Base-by-base conservation (phyloP, 2,888 invertebrate genomes). In the Tetragonula carbonaria region DNA sequence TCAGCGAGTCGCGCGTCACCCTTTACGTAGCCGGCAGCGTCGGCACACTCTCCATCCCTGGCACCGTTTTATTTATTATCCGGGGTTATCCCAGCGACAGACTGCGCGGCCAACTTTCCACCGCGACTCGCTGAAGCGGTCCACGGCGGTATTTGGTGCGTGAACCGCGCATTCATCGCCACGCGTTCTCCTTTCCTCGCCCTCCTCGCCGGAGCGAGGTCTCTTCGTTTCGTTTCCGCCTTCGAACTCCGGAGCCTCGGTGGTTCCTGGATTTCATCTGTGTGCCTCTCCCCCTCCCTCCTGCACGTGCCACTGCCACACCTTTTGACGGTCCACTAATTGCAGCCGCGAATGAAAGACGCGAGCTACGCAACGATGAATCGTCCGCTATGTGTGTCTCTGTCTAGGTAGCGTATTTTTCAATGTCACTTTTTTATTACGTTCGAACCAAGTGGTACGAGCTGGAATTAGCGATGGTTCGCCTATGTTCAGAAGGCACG, bases 141-240 rank as follows among this genome's bases (percentile, higher is more conserved):
- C 83, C 80, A 14, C 81, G 86, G 86, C 84, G 88, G 86, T 89
- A 91, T 90, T 85, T 91, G 90, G 92, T 91, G 92, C 92, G 91
- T 90, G 91, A 92, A 92, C 86, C 88, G 86, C 88, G 90, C 90
- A 92, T 92, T 92, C 90, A 92, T 91, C 87, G 83, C 86, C 83
- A 86, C 71, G 65, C 57, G 21, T 63, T 45, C 76, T 66, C 59
- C 45, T 45, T 45, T 33, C n/a, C 65, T 62, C 65, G 21, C 65
- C 38, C 65, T 33, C 59, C 33, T n/a, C 55, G 21, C 63, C 14
- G 18, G 21, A 59, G 28, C 4, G 16, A 13, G 23, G 38, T 18
- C 11, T 4, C 57, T 53, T 38, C 33, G n/a, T 45, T 50, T 33
- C 71, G 63, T 28, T 28, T 68, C 65, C 16, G 33, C 28, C 38